Evolutionary conservation across 2,113 vertebrate species (phyloP).

Genomic region (Lycaon pictus): DNA sequence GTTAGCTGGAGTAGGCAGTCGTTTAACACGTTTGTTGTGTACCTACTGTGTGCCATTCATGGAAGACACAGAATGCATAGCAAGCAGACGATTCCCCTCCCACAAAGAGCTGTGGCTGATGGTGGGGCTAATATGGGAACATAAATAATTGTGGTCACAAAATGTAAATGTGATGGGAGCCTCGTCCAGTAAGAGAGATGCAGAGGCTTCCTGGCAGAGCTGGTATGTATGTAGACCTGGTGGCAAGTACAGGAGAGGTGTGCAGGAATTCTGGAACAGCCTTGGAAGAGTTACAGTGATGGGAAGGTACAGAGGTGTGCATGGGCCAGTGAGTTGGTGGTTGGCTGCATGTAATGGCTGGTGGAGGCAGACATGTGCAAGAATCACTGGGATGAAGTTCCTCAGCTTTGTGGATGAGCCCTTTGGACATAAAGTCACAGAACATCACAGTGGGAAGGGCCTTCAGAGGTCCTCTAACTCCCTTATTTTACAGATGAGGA

Average conservation of each 20-base stretch:
- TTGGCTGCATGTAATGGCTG: fast-evolving
- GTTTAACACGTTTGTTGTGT: fast-evolving
- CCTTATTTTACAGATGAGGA: not conserved
- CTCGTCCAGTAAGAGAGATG: not conserved
- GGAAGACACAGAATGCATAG: not conserved
- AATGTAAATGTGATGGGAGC: not conserved
- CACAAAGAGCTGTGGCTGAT: no score
- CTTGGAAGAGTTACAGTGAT: not conserved
- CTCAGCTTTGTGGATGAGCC: no score
- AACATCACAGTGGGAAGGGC: not conserved
- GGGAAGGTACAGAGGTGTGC: no score
- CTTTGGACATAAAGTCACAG: not conserved
- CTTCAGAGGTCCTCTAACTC: not conserved
- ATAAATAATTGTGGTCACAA: not conserved
- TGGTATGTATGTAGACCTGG: not conserved
- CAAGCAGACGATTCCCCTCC: not conserved
- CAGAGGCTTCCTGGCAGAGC: not conserved
- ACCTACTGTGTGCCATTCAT: fast-evolving
- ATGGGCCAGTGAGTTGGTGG: not conserved
- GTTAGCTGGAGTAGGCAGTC: not conserved
- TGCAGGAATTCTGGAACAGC: not conserved
- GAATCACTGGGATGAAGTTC: not conserved
- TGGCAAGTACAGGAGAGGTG: not conserved
- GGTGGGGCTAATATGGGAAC: no score
- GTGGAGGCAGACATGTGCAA: not conserved